Conservation (phyloP, 2,888 invertebrate genomes). For the Netelia virgata region DNA sequence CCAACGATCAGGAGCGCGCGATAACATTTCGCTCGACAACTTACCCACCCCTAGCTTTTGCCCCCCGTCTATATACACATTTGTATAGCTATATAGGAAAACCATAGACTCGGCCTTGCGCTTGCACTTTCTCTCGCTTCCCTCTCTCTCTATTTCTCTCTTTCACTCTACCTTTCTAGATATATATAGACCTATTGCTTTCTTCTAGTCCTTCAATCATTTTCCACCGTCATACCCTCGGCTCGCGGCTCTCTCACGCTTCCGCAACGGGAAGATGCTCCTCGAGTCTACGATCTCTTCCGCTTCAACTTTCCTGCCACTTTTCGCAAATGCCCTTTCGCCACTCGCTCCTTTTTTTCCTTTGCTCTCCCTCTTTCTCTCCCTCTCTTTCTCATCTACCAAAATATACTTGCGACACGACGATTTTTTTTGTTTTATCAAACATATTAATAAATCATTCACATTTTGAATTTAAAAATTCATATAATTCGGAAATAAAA, state of each 20-base stretch:
- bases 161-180: not conserved
- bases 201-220: slow-evolving; percentile 63
- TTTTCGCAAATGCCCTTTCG: slow-evolving; percentile 38
- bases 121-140: slow-evolving; percentile 50
- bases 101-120: slow-evolving; percentile 48
- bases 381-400: too few relatives aligned
- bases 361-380: not conserved
- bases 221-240: slow-evolving; percentile 61
- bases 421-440: too few relatives aligned
- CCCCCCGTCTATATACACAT: slow-evolving; percentile 29
- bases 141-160: slow-evolving; percentile 16
- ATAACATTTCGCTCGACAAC: slow-evolving; percentile 84
- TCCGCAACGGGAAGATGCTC: slow-evolving; percentile 58
- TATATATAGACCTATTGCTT: slow-evolving; percentile 14
- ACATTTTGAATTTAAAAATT: not conserved
- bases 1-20: slow-evolving; percentile 81
- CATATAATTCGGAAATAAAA: not conserved
- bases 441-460: too few relatives aligned
- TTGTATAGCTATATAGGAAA: slow-evolving; percentile 26
- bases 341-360: slow-evolving; percentile 36
- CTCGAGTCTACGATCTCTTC: slow-evolving; percentile 51
- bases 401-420: too few relatives aligned
- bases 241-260: slow-evolving; percentile 39
- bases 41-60: slow-evolving; percentile 81
- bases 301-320: slow-evolving; percentile 40